Evolutionary conservation across 2,888 invertebrate genomes (phyloP).

Genomic region (Caenorhabditis drosophilae): DNA sequence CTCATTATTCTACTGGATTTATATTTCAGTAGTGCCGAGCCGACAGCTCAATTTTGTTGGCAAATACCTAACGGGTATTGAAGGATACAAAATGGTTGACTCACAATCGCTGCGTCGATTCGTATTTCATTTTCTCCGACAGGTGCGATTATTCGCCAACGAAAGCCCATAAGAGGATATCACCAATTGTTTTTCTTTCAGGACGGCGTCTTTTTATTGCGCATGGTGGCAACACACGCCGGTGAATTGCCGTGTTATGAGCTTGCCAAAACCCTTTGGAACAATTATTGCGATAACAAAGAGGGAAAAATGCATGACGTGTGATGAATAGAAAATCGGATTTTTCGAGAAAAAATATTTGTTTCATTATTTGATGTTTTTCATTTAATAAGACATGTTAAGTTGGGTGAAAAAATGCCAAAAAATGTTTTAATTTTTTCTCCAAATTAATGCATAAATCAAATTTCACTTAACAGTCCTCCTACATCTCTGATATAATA

Average conservation of each 20-base stretch:
- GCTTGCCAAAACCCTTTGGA: constrained; percentile 68
- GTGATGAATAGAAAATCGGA: constrained; percentile 19
- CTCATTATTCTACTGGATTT: constrained; percentile 69
- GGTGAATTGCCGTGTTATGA: constrained; percentile 69
- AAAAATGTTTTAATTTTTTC: too few relatives aligned
- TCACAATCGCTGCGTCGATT: constrained; percentile 67
- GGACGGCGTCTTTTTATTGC: constrained; percentile 68
- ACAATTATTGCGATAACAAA: constrained; percentile 68
- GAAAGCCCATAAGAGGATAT: neutral
- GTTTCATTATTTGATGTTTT: too few relatives aligned
- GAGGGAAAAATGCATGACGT: constrained; percentile 69
- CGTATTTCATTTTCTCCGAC: constrained; percentile 68
- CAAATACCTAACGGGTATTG: constrained; percentile 69
- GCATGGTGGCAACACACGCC: constrained; percentile 69
- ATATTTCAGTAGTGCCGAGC: constrained; percentile 68
- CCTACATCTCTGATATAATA: too few relatives aligned
- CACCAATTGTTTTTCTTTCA: constrained; percentile 26
- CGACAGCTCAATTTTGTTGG: constrained; percentile 69
- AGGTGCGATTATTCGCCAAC: constrained; percentile 19
- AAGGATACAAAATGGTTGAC: constrained; percentile 70
- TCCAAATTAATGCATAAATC: too few relatives aligned
- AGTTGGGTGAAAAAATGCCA: too few relatives aligned
- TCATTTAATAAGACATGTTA: too few relatives aligned
- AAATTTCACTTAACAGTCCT: too few relatives aligned
- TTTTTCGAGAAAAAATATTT: too few relatives aligned